Evolutionary conservation across 1,140 invertebrate species (phyloP).

Genomic region (Zaprionus taronus): DNA sequence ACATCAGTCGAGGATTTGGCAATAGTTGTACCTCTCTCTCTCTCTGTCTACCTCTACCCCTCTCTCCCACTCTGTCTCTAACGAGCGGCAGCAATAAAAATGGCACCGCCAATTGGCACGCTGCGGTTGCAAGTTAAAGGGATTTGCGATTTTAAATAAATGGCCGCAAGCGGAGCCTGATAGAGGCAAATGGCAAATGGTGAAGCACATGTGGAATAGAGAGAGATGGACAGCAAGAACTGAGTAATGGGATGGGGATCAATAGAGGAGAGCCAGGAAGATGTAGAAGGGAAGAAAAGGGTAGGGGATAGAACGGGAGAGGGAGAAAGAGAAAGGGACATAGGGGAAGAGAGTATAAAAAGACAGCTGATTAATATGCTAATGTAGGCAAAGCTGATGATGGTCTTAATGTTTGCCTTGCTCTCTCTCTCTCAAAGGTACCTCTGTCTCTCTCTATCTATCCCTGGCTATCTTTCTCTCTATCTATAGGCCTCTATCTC

Average conservation of each 20-base stretch:
- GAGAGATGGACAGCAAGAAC: not conserved
- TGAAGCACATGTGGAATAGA: not conserved
- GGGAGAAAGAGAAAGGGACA: not conserved
- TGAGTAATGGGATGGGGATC: not conserved
- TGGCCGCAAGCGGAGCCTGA: constrained; percentile 12
- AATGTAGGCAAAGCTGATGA: not conserved
- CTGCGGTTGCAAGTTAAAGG: constrained; percentile 73
- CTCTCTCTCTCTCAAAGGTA: no score
- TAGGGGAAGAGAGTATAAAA: no score
- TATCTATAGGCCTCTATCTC: no score
- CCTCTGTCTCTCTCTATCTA: no score
- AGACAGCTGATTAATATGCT: not conserved
- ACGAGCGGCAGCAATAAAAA: constrained; percentile 76
- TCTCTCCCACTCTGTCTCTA: constrained; percentile 50
- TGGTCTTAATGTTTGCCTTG: not conserved
- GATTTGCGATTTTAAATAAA: constrained; percentile 72
- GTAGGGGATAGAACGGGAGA: no score
- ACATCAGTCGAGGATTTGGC: constrained; percentile 55
- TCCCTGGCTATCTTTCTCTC: no score
- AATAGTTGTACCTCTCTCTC: constrained; percentile 58
- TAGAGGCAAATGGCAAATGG: not conserved
- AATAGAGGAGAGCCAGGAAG: not conserved
- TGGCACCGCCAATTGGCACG: constrained; percentile 72
- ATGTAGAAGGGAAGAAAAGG: no score
- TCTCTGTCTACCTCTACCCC: not conserved